These are phyloP conservation scores for Drosophila nr. fundita DNA, from an alignment of 2,888 invertebrate species.

Conservation along the genomic window DNA sequence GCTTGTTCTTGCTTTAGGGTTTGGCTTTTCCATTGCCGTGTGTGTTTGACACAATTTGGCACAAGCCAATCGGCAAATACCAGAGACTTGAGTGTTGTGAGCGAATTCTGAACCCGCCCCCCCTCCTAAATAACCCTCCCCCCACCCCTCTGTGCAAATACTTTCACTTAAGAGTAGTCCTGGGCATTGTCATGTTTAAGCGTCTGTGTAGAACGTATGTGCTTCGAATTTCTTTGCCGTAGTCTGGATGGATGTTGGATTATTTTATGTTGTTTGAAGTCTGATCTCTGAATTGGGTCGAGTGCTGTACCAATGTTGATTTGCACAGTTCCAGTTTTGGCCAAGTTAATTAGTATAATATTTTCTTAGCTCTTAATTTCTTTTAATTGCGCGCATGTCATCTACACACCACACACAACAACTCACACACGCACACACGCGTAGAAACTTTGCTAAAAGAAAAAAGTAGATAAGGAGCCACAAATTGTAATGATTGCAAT, in stretches of 20 bases:
- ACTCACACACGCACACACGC: neutral
- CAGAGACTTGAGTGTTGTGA: conserved; percentile 27
- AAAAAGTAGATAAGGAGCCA: conserved; percentile 12
- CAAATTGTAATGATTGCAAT: conserved; percentile 68
- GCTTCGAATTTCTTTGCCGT: conserved; percentile 48
- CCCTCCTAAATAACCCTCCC: neutral
- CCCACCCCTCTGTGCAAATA: neutral
- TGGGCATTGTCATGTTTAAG: conserved; percentile 66
- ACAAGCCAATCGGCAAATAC: conserved; percentile 44
- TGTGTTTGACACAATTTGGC: conserved; percentile 55
- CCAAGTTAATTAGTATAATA: conserved; percentile 67
- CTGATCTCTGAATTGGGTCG: conserved; percentile 52
- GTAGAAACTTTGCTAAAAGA: conserved; percentile 13
- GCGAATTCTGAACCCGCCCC: conserved; percentile 22
- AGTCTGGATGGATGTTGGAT: conserved; percentile 24
- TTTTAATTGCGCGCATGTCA: conserved; percentile 64
- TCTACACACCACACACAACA: conserved; percentile 10
- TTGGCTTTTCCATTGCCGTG: conserved; percentile 27
- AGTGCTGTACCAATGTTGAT: conserved; percentile 49
- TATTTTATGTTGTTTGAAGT: conserved; percentile 27
- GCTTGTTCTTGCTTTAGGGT: conserved; percentile 24
- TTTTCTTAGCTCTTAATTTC: conserved; percentile 49
- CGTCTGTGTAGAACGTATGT: conserved; percentile 46
- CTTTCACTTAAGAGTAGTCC: conserved; percentile 3
- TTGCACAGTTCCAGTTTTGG: conserved; percentile 32